Conservation (phyloP, 2,113 vertebrate species). For the Erythrocebus patas region DNA sequence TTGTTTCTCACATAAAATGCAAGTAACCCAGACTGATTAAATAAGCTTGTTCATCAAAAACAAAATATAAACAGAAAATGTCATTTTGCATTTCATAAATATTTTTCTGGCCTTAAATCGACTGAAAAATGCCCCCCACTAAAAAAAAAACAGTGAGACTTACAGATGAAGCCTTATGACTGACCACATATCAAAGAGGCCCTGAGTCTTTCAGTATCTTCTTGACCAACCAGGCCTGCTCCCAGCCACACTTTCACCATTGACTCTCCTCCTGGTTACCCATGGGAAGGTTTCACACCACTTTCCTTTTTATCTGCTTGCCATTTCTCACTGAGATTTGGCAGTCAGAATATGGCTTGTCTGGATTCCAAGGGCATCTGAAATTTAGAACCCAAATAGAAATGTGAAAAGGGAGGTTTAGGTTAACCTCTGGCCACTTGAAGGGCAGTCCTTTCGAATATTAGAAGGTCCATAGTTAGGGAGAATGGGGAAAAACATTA, state of each 20-base stretch:
- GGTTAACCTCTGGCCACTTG: neutral
- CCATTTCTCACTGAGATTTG: constrained; percentile 17
- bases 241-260: neutral
- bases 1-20: neutral
- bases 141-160: neutral
- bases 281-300: neutral
- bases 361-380: neutral
- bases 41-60: neutral
- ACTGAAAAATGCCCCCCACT: neutral
- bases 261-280: neutral
- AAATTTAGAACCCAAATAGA: neutral
- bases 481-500: neutral
- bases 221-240: neutral
- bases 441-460: rapidly evolving
- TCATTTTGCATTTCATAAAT: neutral
- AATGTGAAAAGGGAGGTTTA: neutral
- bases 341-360: neutral
- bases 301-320: neutral
- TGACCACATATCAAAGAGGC: neutral
- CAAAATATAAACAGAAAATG: neutral
- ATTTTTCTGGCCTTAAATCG: neutral
- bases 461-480: neutral
- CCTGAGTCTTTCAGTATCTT: neutral
- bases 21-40: neutral
- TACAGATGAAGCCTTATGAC: neutral